Evolutionary conservation across 2,797 vertebrate species (phyloP).

Genomic region (Champsocephalus esox): DNA sequence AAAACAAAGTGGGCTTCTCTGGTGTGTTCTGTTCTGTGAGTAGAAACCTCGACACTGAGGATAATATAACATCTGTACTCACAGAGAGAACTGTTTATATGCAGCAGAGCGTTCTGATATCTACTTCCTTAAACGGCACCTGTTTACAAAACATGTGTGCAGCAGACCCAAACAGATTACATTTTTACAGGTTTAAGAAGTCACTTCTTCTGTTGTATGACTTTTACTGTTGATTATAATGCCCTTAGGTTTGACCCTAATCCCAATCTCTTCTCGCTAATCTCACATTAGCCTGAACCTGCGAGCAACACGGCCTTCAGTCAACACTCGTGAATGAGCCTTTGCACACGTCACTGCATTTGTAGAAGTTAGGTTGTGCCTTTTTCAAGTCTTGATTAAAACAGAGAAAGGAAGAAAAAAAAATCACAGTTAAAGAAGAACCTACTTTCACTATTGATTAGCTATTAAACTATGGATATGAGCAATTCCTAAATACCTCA

Average conservation of each 20-base stretch:
- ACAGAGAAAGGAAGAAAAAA: background rate
- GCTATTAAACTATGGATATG: background rate
- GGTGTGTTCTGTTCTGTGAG: too few relatives aligned
- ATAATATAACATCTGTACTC: background rate
- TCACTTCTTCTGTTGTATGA: background rate
- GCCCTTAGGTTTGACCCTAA: constrained; percentile 48
- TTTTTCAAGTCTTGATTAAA: constrained; percentile 21
- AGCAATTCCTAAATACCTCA: background rate
- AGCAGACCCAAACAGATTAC: background rate
- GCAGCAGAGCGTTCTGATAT: background rate
- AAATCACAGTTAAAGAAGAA: background rate
- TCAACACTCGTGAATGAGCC: constrained; percentile 50
- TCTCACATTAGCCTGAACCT: constrained; percentile 58
- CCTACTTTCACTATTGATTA: background rate
- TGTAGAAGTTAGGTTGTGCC: constrained; percentile 16
- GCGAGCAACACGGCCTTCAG: background rate
- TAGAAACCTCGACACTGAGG: background rate
- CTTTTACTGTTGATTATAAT: constrained; percentile 24
- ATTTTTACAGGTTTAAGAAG: background rate
- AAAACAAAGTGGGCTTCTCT: background rate
- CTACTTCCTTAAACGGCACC: background rate
- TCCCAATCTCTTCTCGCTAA: constrained; percentile 54
- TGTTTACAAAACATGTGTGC: constrained; percentile 6
- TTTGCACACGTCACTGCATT: constrained; percentile 7
- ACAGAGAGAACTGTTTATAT: background rate